A percentile compares a stretch with the other conserved stretches of the same genome.
These are phyloP conservation scores for Sterrhoptilus dennistouni DNA, from an alignment of 2,113 vertebrate genomes.

Conservation along the genomic window DNA sequence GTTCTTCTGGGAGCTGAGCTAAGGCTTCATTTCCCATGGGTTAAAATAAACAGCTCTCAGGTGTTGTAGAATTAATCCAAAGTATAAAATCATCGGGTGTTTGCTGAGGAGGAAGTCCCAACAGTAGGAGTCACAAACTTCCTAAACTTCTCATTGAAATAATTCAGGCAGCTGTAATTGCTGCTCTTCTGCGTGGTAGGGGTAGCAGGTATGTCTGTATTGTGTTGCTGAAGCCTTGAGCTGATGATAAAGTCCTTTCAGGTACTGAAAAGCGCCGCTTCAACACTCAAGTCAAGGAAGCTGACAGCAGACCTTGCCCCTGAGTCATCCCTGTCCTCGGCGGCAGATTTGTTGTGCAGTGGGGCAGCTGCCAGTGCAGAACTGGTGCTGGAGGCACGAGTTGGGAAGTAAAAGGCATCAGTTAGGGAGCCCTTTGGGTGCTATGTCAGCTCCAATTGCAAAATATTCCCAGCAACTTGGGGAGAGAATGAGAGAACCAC, in stretches of 20 bases:
- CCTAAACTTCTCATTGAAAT: not conserved
- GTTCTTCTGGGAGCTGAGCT: not conserved
- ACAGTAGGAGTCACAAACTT: not conserved
- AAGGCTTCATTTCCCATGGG: not conserved
- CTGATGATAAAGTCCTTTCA: not conserved
- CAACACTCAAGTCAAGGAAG: not conserved
- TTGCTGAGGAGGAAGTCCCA: not conserved
- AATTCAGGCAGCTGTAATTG: not conserved
- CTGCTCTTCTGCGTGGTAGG: not conserved
- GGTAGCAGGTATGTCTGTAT: not conserved
- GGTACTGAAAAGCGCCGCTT: fast-evolving
- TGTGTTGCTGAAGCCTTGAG: not conserved
- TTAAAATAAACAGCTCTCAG: not conserved
- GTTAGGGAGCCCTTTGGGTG: not conserved
- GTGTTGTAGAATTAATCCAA: not conserved
- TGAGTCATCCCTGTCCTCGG: fast-evolving
- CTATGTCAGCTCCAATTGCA: not conserved
- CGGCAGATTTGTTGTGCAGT: not conserved
- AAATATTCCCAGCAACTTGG: not conserved
- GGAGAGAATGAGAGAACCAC: not conserved
- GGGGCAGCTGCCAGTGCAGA: not conserved
- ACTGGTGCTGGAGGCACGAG: not conserved
- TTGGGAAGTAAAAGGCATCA: not conserved
- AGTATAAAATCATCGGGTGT: not conserved
- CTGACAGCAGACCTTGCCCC: not conserved